Evolutionary conservation across 2,113 vertebrate species (phyloP), one percentile per base, ranked within the genome.

Genomic region (Cavia porcellus): DNA sequence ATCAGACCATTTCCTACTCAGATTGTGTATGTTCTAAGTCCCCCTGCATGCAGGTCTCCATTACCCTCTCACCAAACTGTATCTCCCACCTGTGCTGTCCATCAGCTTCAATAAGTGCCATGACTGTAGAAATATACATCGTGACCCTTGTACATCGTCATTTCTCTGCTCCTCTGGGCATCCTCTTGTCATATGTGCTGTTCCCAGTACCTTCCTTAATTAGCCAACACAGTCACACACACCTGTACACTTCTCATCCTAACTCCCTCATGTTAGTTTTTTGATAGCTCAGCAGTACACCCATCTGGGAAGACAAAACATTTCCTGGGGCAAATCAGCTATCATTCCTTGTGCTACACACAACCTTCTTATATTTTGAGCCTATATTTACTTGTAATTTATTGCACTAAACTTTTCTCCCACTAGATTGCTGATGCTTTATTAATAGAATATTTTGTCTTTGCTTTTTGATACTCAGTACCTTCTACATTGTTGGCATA

Each of bases 101-200:
- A 30, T 4, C 3, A 32, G 2, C 52, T 80, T 10, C 24, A 22
- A 2, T 28, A 14, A 7, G 14, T 7, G 11, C 55, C 22, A 8
- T 0, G 55, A 28, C 22, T 68, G 0, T 22, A 7, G 25, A 52
- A 42, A 50, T 66, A 9, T 20, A 6, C 30, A 3, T 32, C n/a
- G 11, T 45, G 11, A n/a, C 7, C 24, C 19, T 7, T 1, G 7
- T 11, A 2, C 20, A 19, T 20, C 12, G 0, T 7, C n/a, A 12
- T 45, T 13, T 80, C 24, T 83, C 25, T 6, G 28, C 3, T 28
- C 24, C 12, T 47, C 42, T 35, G 32, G 72, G 11, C 42, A 8
- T 5, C 72, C 79, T 66, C 9, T 15, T 45, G 24, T 28, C 5
- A 61, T 25, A 2, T 32, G 25, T 32, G 83, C 72, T 84, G 32